These are phyloP conservation scores for Drosophila recens DNA, from an alignment of 2,888 invertebrate species.

Conservation along the genomic window DNA sequence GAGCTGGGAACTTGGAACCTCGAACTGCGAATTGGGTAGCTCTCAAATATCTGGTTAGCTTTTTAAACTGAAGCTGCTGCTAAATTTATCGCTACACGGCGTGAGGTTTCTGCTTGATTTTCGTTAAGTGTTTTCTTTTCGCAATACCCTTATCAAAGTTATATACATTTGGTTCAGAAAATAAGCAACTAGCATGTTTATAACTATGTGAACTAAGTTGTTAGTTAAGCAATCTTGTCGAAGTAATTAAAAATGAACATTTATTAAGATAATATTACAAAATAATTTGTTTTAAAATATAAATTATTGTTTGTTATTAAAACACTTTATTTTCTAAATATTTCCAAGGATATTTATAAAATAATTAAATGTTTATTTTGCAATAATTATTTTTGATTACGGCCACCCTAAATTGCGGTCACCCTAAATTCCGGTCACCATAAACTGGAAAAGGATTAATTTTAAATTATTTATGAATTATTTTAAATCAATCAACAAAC, in stretches of 20 bases:
- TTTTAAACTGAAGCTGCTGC: slow-evolving; percentile 30
- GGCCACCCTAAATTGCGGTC: no score
- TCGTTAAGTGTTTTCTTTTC: slow-evolving; percentile 34
- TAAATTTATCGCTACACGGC: slow-evolving; percentile 47
- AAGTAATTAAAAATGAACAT: no score
- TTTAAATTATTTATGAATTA: no score
- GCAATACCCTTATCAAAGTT: background rate
- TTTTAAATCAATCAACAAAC: no score
- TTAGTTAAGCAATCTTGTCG: background rate
- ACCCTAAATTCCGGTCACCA: no score
- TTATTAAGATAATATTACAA: no score
- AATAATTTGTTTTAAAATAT: no score
- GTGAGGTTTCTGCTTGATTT: slow-evolving; percentile 35
- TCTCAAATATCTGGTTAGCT: slow-evolving; percentile 14
- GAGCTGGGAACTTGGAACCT: background rate
- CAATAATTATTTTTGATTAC: no score
- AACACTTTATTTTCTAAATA: no score
- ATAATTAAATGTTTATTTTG: background rate
- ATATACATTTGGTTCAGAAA: background rate
- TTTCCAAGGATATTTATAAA: background rate
- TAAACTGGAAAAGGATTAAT: no score
- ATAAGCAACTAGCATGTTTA: background rate
- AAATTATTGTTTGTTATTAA: no score
- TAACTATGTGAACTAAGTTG: background rate
- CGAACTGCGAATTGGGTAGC: slow-evolving; percentile 13